A percentile compares a stretch with the other conserved stretches of the same genome.
These are phyloP conservation scores for Carposina sasakii DNA, from an alignment of 1,140 invertebrate species.

Conservation along the genomic window DNA sequence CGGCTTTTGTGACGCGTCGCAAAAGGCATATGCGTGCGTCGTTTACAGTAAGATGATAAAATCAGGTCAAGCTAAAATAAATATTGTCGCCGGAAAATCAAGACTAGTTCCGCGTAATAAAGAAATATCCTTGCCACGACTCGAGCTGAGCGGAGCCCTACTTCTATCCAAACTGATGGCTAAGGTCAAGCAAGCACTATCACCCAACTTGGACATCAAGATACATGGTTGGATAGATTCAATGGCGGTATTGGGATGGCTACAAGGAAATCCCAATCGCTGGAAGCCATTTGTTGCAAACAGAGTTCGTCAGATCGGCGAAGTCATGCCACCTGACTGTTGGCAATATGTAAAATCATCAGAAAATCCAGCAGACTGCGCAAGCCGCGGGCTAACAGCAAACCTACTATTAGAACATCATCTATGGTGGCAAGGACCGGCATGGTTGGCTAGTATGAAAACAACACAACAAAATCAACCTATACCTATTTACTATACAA, in stretches of 20 bases:
- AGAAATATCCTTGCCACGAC: background rate
- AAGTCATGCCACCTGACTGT: constrained; percentile 12
- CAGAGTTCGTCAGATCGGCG: constrained; percentile 16
- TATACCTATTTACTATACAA: constrained; percentile 10
- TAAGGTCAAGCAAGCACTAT: constrained; percentile 14
- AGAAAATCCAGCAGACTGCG: constrained; percentile 29
- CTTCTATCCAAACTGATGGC: constrained; percentile 12
- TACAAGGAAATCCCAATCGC: constrained; percentile 13
- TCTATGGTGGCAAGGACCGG: constrained; percentile 25
- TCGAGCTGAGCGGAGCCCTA: background rate
- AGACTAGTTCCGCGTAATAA: background rate
- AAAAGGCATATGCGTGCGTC: constrained; percentile 14
- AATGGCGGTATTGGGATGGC: constrained; percentile 21
- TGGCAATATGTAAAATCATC: constrained; percentile 24
- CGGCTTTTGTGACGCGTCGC: constrained; percentile 9
- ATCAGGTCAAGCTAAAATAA: constrained; percentile 1
- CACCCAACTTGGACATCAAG: constrained; percentile 8
- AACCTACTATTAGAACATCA: constrained; percentile 14
- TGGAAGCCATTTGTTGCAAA: constrained; percentile 25
- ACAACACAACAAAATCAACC: background rate
- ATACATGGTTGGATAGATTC: constrained; percentile 18
- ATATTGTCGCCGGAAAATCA: background rate
- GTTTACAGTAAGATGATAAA: constrained; percentile 7
- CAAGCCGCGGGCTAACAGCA: constrained; percentile 20
- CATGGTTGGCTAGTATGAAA: constrained; percentile 12